Percentiles rank a stretch among this genome's conserved stretches.
phyloP scores from a whole-genome alignment of 2,888 invertebrate species.

The Hemicrepidius hirtus region DNA sequence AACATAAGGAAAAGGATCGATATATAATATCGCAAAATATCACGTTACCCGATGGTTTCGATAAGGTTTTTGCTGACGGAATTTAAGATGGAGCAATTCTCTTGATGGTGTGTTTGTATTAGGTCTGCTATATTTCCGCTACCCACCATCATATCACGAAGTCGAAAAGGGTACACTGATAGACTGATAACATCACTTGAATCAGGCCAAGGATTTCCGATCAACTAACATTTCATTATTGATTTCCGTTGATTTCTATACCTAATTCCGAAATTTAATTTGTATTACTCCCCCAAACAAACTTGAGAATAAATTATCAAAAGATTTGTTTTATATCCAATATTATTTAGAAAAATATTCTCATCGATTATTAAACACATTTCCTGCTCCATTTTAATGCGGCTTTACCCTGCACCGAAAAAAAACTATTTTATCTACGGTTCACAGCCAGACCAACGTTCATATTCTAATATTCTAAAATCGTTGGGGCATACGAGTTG shows the following conservation, averaged over 20 bases:
- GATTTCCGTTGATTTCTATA: no score
- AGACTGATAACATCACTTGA: not conserved
- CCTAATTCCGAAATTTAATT: no score
- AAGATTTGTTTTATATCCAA: not conserved
- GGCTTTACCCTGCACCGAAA: slow-evolving; percentile 8
- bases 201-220: not conserved
- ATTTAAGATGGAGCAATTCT: slow-evolving; percentile 17
- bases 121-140: slow-evolving; percentile 15
- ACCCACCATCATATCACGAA: not conserved
- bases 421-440: slow-evolving; percentile 53
- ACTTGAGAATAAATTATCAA: no score
- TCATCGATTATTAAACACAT: not conserved
- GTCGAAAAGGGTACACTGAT: not conserved
- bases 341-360: slow-evolving; percentile 18
- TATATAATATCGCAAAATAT: slow-evolving; percentile 40
- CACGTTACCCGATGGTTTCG: slow-evolving; percentile 32
- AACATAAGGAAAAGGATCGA: slow-evolving; percentile 16
- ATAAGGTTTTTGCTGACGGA: slow-evolving; percentile 25
- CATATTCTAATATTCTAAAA: slow-evolving; percentile 41
- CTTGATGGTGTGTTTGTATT: slow-evolving; percentile 26
- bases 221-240: no score
- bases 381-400: not conserved
- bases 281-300: no score
- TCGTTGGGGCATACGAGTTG: slow-evolving; percentile 53
- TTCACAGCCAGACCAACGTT: slow-evolving; percentile 51